Evolutionary conservation across 2,888 invertebrate genomes (phyloP).

Genomic region (Xestia c-nigrum): DNA sequence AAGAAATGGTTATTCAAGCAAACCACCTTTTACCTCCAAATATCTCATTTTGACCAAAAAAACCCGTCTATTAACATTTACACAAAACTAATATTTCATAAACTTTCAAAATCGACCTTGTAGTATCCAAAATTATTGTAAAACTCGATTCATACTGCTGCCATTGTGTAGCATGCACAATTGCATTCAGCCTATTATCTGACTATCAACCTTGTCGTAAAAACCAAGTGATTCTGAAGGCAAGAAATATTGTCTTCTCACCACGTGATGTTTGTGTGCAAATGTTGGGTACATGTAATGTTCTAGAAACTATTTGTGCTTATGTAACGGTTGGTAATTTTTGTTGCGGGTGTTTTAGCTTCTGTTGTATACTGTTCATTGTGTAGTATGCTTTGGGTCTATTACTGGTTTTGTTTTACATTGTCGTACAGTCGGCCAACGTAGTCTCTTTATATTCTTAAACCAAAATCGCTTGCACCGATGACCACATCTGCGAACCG

Average conservation of each 20-base stretch:
- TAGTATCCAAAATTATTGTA: conserved; percentile 53
- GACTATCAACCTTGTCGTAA: conserved; percentile 56
- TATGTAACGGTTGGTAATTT: conserved; percentile 35
- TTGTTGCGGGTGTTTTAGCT: background rate
- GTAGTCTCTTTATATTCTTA: too few relatives aligned
- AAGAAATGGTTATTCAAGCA: background rate
- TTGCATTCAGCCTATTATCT: conserved; percentile 60
- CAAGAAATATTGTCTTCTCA: conserved; percentile 46
- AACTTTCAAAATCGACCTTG: conserved; percentile 63
- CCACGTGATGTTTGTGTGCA: conserved; percentile 19
- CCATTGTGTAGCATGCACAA: conserved; percentile 57
- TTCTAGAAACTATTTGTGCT: conserved; percentile 23
- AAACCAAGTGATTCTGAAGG: conserved; percentile 23
- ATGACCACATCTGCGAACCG: too few relatives aligned
- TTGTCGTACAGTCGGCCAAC: too few relatives aligned
- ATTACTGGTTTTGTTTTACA: background rate
- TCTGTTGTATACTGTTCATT: background rate
- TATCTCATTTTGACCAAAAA: background rate
- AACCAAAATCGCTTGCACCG: too few relatives aligned
- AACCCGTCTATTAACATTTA: conserved; percentile 12
- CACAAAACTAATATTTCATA: conserved; percentile 38
- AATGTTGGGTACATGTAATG: background rate
- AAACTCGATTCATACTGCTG: conserved; percentile 33
- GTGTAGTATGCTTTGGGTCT: background rate
- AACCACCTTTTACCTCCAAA: background rate